Percentiles rank a stretch among this genome's conserved stretches.
phyloP scores from a whole-genome alignment of 1,140 invertebrate species.

The Arctopsyche grandis region DNA sequence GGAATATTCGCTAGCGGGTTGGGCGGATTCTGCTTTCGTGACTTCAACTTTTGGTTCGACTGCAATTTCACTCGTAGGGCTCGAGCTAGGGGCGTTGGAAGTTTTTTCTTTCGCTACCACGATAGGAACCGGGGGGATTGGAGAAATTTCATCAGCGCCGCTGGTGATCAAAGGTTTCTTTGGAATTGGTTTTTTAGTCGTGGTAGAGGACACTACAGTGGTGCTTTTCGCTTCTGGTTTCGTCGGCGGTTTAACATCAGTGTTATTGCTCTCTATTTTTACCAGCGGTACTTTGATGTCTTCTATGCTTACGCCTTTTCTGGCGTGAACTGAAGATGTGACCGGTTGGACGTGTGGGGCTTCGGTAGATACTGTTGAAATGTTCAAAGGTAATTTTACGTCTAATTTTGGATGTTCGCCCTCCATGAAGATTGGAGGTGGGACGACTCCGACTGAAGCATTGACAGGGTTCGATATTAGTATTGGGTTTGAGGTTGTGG shows the following conservation, averaged over 20 bases:
- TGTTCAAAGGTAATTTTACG: too few species aligned
- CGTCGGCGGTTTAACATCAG: neutral
- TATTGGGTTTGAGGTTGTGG: neutral
- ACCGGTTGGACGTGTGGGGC: neutral
- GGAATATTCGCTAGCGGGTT: neutral
- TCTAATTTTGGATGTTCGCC: constrained; percentile 17
- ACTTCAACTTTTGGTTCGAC: constrained; percentile 22
- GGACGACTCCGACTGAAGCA: neutral
- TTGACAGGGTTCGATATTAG: neutral
- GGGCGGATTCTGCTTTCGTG: neutral
- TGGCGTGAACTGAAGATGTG: constrained; percentile 28
- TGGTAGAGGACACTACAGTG: constrained; percentile 33
- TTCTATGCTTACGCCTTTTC: constrained; percentile 32
- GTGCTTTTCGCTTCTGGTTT: neutral
- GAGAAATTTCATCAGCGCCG: constrained; percentile 53
- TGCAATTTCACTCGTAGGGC: neutral
- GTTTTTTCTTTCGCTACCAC: neutral
- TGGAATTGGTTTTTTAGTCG: constrained; percentile 53
- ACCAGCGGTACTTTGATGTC: neutral
- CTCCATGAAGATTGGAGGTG: constrained; percentile 22
- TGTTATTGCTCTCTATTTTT: neutral
- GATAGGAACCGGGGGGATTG: constrained; percentile 2
- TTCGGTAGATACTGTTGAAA: constrained; percentile 7
- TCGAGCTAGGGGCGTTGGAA: neutral
- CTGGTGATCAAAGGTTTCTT: constrained; percentile 60